Evolutionary conservation across 1,140 invertebrate species (phyloP).

Genomic region (Popillia japonica): DNA sequence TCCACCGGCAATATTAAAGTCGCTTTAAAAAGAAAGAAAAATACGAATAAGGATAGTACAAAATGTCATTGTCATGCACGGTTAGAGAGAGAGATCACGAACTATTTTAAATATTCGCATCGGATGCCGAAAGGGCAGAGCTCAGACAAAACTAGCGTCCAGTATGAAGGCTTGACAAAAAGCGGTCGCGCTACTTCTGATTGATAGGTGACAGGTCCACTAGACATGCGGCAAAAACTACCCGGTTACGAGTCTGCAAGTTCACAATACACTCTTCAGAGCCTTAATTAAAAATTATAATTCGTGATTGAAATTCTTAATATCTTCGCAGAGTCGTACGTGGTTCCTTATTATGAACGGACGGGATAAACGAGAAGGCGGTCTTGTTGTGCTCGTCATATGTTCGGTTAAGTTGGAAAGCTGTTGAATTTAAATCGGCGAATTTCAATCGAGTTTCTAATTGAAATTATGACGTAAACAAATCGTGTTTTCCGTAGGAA

Average conservation of each 20-base stretch:
- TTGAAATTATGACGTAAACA: conserved; percentile 14
- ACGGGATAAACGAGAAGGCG: not conserved
- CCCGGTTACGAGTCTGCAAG: conserved; percentile 40
- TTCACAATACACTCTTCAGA: conserved; percentile 39
- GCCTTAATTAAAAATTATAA: conserved; percentile 45
- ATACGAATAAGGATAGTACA: conserved; percentile 11
- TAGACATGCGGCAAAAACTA: conserved; percentile 54
- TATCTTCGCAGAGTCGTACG: not conserved
- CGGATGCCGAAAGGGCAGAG: conserved; percentile 49
- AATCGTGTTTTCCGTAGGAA: not conserved
- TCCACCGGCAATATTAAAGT: not conserved
- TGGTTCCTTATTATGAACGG: conserved; percentile 20
- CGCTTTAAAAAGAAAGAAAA: not conserved
- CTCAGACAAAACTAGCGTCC: conserved; percentile 54
- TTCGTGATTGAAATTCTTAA: conserved; percentile 43
- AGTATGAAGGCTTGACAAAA: conserved; percentile 58
- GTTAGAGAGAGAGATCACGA: conserved; percentile 44
- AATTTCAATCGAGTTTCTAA: not conserved
- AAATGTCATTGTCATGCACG: conserved; percentile 49
- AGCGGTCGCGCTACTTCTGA: conserved; percentile 57
- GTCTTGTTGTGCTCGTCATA: not conserved
- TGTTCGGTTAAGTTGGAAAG: not conserved
- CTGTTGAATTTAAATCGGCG: not conserved
- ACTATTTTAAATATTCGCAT: conserved; percentile 57
- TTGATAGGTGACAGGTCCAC: conserved; percentile 58